Evolutionary conservation across 1,140 invertebrate species (phyloP).

Genomic region (Tetranychus urticae): DNA sequence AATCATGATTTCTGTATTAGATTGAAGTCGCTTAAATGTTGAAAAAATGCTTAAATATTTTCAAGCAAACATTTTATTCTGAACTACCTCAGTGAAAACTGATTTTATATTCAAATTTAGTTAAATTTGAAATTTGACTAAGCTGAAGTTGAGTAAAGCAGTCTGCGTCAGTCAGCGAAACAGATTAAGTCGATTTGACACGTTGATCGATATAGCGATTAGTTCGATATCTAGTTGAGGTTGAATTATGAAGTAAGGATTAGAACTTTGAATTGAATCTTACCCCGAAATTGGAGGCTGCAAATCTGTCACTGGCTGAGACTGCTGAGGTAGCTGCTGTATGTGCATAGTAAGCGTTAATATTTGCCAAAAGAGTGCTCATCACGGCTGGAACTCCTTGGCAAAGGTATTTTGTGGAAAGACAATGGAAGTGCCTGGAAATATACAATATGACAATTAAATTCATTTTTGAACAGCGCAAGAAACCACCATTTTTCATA

Average conservation of each 20-base stretch:
- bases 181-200: neutral
- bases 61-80: too few relatives aligned
- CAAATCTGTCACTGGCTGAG: conserved; percentile 92
- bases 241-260: neutral
- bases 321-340: conserved; percentile 94
- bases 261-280: conserved; percentile 24
- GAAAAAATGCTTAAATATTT: too few relatives aligned
- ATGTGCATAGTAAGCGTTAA: conserved; percentile 98
- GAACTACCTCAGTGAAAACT: too few relatives aligned
- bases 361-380: conserved; percentile 93
- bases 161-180: conserved; percentile 27
- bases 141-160: too few relatives aligned
- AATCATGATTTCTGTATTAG: too few relatives aligned
- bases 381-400: conserved; percentile 94
- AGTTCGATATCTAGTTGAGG: neutral
- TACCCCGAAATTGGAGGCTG: conserved; percentile 89
- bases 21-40: too few relatives aligned
- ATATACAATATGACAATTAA: neutral
- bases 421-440: conserved; percentile 84
- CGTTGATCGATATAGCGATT: neutral
- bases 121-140: too few relatives aligned
- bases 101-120: too few relatives aligned
- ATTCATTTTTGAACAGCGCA: too few relatives aligned
- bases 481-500: neutral
- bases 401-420: conserved; percentile 96